Base-by-base conservation (phyloP, 37 sponge, comb jelly and placozoan species). In the Haliclona indistincta region DNA sequence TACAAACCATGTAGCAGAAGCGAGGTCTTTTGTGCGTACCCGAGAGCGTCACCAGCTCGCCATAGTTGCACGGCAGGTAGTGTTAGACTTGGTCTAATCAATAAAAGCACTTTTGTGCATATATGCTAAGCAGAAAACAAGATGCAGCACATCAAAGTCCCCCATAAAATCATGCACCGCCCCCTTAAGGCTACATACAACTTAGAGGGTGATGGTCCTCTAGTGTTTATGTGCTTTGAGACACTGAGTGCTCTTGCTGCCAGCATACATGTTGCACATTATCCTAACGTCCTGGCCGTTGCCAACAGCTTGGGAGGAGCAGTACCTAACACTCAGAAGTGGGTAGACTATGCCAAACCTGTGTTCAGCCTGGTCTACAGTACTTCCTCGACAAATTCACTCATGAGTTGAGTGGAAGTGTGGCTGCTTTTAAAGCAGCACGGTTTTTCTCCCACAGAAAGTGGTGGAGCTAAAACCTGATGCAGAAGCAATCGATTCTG, bases 341-440 rank as follows among this genome's bases (percentile, higher is more conserved):
- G 64, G 55, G 23, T 44, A 19, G 36, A 15, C 8, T 77, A 77
- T 77, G 78, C 64, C 35, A 64, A 40, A 37, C 47, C 28, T 77
- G 78, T 47, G 38, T 77, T 23, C 78, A 77, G 37, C 66, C 66
- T 38, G 78, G 67, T 11, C 62, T 77, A n/a, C 52, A 66, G 34
- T 60, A 75, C 43, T 75, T 75, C 58, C 35, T 38, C 8, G 29
- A 37, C 19, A 43, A 77, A 39, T 33, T 77, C 17, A 34, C 23
- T 20, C 20, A 34, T 38, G 44, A 45, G n/a, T 49, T 62, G 20
- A 37, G 35, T n/a, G 64, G 11, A 52, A 53, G 54, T 43, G 5
- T 77, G 63, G n/a, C n/a, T 44, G 67, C 78, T 25, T 77, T 77
- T 43, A 65, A 77, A 49, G 52, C 56, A 35, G 78, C 67, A 30